Evolutionary conservation across 2,113 vertebrate species (phyloP), one percentile per base, ranked within the genome.

Genomic region (Pygoscelis adeliae): DNA sequence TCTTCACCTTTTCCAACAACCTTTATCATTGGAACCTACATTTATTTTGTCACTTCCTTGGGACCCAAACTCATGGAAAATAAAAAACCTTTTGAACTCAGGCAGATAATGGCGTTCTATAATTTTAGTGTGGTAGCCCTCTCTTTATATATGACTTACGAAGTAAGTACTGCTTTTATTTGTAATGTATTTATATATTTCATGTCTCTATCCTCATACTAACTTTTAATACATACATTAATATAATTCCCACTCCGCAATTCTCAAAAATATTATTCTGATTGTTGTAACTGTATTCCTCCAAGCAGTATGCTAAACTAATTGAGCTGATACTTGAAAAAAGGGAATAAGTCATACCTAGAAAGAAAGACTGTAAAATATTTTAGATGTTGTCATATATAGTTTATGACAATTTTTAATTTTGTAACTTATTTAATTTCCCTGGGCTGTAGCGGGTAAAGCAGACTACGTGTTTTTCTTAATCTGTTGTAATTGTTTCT

Each of bases 41-140:
- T 99, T 93, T 99, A 99, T 98, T 99, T 99, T 94, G 99, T 99
- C 42, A 99, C 96, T 4, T 99, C 98, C 9, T 94, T 99, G 94
- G 99, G 99, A 86, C 99, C 99, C 49, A 98, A 98, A 91, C 67
- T 99, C 56, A 99, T 99, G 99, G 99, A 99, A 98, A 99, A 99
- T 96, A 98, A 99, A 96, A 99, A 99, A 76, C 98, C 99, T 27
- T 99, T 99, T 92, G 99, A 99, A 93, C 98, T 99, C 77, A 99
- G 98, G 97, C 98, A 98, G 88, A 96, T 98, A 72, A 99, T 99
- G 97, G 96, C 98, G 1, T 84, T 98, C 44, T 99, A 99, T 97
- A 99, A 99, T 98, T 99, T 99, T 88, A 59, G 97, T 22, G 97
- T 99, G 93, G 99, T 99, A 83, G 97, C 97, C 9, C 99, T 99